A percentile compares a stretch with the other conserved stretches of the same genome.
Conservation (phyloP, 2,113 vertebrate genomes). For the Noctilio leporinus region DNA sequence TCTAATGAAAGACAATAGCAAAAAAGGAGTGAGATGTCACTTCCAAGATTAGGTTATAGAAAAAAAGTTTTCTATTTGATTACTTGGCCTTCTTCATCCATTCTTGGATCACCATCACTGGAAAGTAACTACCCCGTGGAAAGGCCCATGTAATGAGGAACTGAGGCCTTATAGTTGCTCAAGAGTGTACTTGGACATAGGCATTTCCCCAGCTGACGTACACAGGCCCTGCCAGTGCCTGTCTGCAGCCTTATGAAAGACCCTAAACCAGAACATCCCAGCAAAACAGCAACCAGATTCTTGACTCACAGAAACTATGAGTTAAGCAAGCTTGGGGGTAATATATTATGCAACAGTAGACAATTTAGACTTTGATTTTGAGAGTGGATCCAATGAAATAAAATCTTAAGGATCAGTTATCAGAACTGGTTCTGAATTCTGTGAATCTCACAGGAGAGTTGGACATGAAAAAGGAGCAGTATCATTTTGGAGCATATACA, state of each 20-base stretch:
- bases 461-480: not conserved
- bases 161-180: not conserved
- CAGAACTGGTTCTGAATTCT: not conserved
- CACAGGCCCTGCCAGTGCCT: not conserved
- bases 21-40: not conserved
- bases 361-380: not conserved
- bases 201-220: not conserved
- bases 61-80: not conserved
- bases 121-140: not conserved
- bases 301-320: not conserved
- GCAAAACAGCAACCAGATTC: not conserved
- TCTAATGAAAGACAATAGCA: not conserved
- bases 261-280: not conserved
- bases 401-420: not conserved
- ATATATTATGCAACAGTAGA: no score
- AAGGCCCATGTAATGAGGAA: not conserved
- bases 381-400: not conserved
- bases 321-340: not conserved
- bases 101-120: not conserved
- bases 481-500: no score
- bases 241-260: not conserved
- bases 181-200: not conserved
- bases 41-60: not conserved
- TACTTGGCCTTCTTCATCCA: not conserved
- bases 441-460: fast-evolving